These are phyloP conservation scores for Cladopsammia gracilis DNA, from an alignment of 64 coral and sea anemone genomes.

Conservation along the genomic window DNA sequence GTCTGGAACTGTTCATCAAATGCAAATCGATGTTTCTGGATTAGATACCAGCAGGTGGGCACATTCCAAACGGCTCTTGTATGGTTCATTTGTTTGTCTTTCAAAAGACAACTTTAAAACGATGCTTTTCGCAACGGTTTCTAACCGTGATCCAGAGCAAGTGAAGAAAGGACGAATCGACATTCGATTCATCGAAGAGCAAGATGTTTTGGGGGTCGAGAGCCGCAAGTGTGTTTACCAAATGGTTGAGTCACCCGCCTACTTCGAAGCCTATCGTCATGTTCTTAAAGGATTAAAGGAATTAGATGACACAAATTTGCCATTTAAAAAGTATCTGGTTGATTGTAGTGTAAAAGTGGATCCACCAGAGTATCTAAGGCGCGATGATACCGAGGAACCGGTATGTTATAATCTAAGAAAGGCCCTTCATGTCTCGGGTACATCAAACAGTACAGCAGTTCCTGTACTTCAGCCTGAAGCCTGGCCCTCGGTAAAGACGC, in stretches of 20 bases:
- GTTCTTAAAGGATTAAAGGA: slow-evolving; percentile 71
- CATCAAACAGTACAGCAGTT: slow-evolving; percentile 11
- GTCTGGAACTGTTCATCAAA: slow-evolving; percentile 49
- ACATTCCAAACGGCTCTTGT: slow-evolving; percentile 15
- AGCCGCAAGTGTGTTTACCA: slow-evolving; percentile 15
- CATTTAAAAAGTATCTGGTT: slow-evolving; percentile 50
- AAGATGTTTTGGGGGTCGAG: slow-evolving; percentile 60
- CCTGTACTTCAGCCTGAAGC: slow-evolving; percentile 37
- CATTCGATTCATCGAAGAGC: slow-evolving; percentile 7
- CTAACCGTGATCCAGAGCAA: slow-evolving; percentile 30
- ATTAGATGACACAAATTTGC: slow-evolving; percentile 51
- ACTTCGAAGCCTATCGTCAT: slow-evolving; percentile 78
- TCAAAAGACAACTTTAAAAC: slow-evolving; percentile 76
- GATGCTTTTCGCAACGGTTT: slow-evolving; percentile 82
- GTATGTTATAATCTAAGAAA: slow-evolving; percentile 52
- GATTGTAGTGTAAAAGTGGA: slow-evolving; percentile 18
- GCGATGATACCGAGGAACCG: neutral
- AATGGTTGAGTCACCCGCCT: slow-evolving; percentile 68
- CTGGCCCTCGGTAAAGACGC: slow-evolving; percentile 61
- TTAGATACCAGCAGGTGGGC: slow-evolving; percentile 61
- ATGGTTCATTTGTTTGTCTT: slow-evolving; percentile 85
- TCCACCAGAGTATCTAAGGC: slow-evolving; percentile 56
- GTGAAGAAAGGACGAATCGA: neutral
- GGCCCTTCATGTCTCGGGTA: slow-evolving; percentile 11
- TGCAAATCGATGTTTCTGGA: slow-evolving; percentile 64